These are phyloP conservation scores for Hydractinia echinata DNA, from an alignment of 30 jellyfish, hydroid and myxozoan genomes.

Conservation along the genomic window DNA sequence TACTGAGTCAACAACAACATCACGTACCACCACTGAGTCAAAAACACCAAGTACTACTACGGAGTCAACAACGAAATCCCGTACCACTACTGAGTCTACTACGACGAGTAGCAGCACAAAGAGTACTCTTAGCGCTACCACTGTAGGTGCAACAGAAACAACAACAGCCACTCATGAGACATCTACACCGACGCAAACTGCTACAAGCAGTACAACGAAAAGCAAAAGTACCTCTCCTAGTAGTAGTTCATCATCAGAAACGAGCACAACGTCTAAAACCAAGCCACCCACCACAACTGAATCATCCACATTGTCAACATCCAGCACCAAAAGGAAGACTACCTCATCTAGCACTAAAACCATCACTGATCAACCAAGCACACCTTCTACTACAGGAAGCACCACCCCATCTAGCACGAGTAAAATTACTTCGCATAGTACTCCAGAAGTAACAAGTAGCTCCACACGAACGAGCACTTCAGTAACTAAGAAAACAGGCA, in stretches of 20 bases:
- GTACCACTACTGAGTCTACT: slow-evolving; percentile 10
- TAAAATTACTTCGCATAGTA: not conserved
- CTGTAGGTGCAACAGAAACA: not conserved
- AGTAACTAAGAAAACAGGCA: not conserved
- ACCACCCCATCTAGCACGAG: too few species aligned
- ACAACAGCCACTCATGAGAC: slow-evolving; percentile 4
- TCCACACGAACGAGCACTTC: not conserved
- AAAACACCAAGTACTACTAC: slow-evolving; percentile 6
- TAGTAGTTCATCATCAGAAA: not conserved
- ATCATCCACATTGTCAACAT: not conserved
- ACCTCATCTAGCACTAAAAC: not conserved
- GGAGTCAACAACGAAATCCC: slow-evolving; percentile 8
- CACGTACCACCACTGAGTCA: not conserved
- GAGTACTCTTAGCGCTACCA: not conserved
- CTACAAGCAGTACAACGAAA: not conserved
- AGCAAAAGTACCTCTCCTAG: not conserved
- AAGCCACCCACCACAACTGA: not conserved
- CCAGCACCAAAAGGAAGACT: not conserved
- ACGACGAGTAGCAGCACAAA: slow-evolving; percentile 4
- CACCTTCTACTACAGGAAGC: too few species aligned
- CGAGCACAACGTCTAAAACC: not conserved
- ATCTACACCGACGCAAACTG: too few species aligned
- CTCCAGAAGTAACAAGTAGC: slow-evolving; percentile 13
- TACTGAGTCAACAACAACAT: slow-evolving; percentile 1
- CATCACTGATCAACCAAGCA: too few species aligned